phyloP scores from a whole-genome alignment of 2,888 invertebrate genomes.

The Acleris holmiana region DNA sequence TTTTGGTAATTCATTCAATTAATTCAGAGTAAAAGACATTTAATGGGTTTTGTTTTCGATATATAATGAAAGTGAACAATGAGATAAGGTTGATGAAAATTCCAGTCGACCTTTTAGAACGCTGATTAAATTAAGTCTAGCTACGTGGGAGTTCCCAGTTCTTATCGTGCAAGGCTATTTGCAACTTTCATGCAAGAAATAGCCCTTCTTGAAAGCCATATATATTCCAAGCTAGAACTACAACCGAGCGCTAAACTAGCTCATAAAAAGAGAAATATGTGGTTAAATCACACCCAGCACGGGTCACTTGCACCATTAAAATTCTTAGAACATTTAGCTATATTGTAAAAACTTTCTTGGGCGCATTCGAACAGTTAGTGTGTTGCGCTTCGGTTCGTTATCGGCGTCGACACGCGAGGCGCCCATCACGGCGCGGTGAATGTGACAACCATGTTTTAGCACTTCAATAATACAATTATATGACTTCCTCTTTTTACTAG shows the following conservation, averaged over 20 bases:
- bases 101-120: no score
- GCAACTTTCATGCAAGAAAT: not conserved
- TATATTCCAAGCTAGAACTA: not conserved
- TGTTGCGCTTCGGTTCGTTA: constrained; percentile 68
- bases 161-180: not conserved
- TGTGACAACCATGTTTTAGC: constrained; percentile 73
- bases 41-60: no score
- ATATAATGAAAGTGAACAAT: no score
- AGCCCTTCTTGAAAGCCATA: not conserved
- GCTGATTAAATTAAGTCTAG: constrained; percentile 1
- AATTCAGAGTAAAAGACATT: no score
- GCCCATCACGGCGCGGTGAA: constrained; percentile 68
- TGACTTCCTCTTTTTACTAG: constrained; percentile 46
- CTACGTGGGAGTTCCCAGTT: not conserved
- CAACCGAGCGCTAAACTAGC: constrained; percentile 1
- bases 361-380: constrained; percentile 52
- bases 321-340: constrained; percentile 28
- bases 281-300: constrained; percentile 16
- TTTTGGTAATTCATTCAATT: no score
- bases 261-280: constrained; percentile 17
- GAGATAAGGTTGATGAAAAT: no score
- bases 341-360: constrained; percentile 37
- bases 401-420: constrained; percentile 75
- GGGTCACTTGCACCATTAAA: constrained; percentile 28
- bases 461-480: constrained; percentile 61